Evolutionary conservation across 2,797 vertebrate genomes (phyloP).

Genomic region (Notamacropus eugenii): DNA sequence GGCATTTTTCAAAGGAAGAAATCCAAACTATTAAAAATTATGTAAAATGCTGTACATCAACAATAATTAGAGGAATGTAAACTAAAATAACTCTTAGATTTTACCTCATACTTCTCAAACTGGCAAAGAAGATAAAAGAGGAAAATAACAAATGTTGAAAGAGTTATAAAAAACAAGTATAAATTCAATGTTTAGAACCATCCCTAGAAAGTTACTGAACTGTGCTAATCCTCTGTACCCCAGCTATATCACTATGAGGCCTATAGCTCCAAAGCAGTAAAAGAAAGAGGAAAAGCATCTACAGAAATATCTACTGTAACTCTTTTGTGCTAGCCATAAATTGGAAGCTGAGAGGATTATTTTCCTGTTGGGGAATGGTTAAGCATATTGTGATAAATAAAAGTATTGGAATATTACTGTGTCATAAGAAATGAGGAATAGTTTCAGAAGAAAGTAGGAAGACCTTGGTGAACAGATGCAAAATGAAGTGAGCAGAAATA

Average conservation of each 20-base stretch:
- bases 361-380: neutral
- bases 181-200: neutral
- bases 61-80: neutral
- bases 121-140: neutral
- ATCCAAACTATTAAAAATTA: neutral
- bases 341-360: neutral
- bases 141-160: neutral
- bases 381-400: neutral
- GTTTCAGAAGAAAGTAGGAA: neutral
- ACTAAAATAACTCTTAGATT: neutral
- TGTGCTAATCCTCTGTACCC: neutral
- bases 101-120: neutral
- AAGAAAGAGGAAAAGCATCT: neutral
- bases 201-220: neutral
- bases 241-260: neutral
- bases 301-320: neutral
- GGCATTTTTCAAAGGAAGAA: neutral
- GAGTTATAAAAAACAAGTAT: neutral
- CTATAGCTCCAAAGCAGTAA: neutral
- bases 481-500: neutral
- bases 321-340: neutral
- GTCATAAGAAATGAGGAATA: neutral
- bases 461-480: neutral
- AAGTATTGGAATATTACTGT: neutral
- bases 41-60: neutral